phyloP scores from a whole-genome alignment of 2,113 vertebrate species.

The Thomomys bottae region DNA sequence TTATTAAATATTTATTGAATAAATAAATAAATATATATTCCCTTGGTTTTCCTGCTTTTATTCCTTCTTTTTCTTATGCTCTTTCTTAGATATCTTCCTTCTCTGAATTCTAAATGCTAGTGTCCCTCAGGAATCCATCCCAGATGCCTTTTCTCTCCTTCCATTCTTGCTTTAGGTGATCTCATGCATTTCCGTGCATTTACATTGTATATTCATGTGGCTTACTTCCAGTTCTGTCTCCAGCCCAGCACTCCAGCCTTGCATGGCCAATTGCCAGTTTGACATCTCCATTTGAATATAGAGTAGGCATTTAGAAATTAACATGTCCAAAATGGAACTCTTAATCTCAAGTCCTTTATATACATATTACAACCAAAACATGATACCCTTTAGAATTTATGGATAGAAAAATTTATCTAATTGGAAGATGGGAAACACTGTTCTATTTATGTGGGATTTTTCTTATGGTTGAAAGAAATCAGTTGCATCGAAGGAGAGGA shows the following conservation, averaged over 20 bases:
- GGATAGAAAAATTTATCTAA: not conserved
- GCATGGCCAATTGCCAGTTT: not conserved
- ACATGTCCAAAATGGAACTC: not conserved
- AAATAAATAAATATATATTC: not conserved
- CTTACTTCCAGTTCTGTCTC: constrained; percentile 42
- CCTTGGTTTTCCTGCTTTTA: not conserved
- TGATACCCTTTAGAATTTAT: constrained; percentile 1
- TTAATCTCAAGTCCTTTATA: not conserved
- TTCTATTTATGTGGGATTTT: not conserved
- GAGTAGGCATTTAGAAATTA: constrained; percentile 48
- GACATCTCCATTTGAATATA: constrained; percentile 1
- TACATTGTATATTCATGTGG: constrained; percentile 23
- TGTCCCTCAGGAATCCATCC: not conserved
- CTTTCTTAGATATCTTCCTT: not conserved
- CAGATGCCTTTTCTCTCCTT: not conserved
- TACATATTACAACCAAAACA: not conserved
- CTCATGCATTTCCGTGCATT: constrained; percentile 38
- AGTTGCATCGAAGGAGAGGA: not conserved
- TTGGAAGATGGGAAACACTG: not conserved
- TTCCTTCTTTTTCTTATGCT: not conserved
- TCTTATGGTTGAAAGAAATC: not conserved
- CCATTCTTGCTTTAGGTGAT: not conserved
- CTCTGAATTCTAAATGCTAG: not conserved
- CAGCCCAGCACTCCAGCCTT: constrained; percentile 17
- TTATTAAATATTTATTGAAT: not conserved